Evolutionary conservation across 1,140 invertebrate species (phyloP), one percentile per base, ranked within the genome.

Genomic region (Contarinia nasturtii): DNA sequence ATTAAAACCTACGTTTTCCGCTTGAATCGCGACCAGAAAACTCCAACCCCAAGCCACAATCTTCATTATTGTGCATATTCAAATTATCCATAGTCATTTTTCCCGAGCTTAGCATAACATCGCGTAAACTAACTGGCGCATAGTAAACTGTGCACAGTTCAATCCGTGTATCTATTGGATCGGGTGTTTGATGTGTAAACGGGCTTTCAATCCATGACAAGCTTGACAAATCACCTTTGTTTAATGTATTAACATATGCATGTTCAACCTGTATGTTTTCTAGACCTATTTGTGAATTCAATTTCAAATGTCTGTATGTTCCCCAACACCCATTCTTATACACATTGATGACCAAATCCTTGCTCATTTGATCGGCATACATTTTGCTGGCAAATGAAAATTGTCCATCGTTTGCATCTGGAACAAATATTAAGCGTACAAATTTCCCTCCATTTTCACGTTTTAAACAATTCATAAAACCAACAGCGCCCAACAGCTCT

Each of bases 191-290:
- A 55, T 70, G 75, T 38, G 72, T 72, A 46, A 89, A 70, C 2
- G 80, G 80, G 44, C 83, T 82, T 68, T n/a, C n/a, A n/a, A n/a
- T n/a, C n/a, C n/a, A n/a, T n/a, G n/a, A n/a, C n/a, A n/a, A n/a
- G n/a, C n/a, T 96, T 88, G 88, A 80, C 33, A 98, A 70, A 64
- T 97, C 93, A 50, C 90, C 91, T 53, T 90, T 74, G 4, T 77
- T 80, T 41, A 92, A 57, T 2, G 89, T 80, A 64, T 97, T 96
- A 10, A 97, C 80, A 58, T 90, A 95, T 11, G 92, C 92, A 65
- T 95, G 84, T 54, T 87, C 79, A 22, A 86, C 80, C 51, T 77
- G 74, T 46, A 82, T 62, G 1, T 74, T 74, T 0, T 75, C 69
- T 8, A 68, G 65, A 33, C 75, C 71, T 10, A 63, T 65, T 43